Conservation (phyloP, 2,888 invertebrate species). For the Ectemnius lituratus region DNA sequence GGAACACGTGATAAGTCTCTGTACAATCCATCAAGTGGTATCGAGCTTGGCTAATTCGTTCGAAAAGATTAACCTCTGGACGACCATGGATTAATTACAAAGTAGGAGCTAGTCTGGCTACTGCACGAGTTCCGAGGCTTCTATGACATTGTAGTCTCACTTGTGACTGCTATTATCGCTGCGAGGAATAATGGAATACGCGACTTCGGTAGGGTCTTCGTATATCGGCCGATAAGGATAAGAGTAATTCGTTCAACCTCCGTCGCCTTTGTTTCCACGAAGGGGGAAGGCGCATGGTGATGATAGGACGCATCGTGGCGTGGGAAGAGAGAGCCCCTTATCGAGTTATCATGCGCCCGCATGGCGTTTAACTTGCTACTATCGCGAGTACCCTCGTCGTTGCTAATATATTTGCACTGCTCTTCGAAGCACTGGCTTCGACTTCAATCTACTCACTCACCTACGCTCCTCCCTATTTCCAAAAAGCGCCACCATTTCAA, state of each 20-base stretch:
- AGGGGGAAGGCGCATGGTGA: slow-evolving; percentile 26
- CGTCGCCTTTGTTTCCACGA: slow-evolving; percentile 34
- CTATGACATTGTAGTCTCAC: no score
- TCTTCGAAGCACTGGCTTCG: slow-evolving; percentile 46
- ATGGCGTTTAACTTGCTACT: slow-evolving; percentile 60
- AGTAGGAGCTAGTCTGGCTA: not conserved
- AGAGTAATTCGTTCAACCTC: slow-evolving; percentile 15
- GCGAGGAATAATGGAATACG: not conserved
- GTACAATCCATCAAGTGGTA: no score
- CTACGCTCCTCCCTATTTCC: slow-evolving; percentile 12
- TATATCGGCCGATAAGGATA: slow-evolving; percentile 14
- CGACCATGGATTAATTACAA: not conserved
- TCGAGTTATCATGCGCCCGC: slow-evolving; percentile 66
- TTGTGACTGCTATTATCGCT: no score
- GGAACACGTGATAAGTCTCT: no score
- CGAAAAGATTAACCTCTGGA: no score
- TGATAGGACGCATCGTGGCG: slow-evolving; percentile 51
- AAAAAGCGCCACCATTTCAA: slow-evolving; percentile 14
- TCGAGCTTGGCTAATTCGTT: no score
- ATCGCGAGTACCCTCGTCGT: slow-evolving; percentile 56
- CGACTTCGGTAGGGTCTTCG: not conserved
- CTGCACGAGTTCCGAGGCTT: no score
- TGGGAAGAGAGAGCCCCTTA: slow-evolving; percentile 68
- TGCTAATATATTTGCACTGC: slow-evolving; percentile 58
- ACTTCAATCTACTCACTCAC: slow-evolving; percentile 53